Conservation (phyloP, 2,113 vertebrate genomes). For the Thinocorus orbignyianus region DNA sequence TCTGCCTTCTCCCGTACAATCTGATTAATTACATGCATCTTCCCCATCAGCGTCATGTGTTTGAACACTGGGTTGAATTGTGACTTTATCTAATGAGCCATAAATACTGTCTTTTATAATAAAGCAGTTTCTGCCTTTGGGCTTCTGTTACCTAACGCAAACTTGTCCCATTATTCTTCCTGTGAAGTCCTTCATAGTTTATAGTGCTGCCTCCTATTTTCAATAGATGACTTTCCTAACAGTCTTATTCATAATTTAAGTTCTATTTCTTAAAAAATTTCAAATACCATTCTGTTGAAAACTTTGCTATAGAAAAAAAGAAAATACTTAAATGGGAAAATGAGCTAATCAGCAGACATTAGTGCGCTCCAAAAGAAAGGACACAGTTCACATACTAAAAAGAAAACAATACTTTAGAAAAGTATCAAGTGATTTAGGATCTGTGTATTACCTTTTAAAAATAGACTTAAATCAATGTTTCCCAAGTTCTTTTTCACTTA, state of each 20-base stretch:
- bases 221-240: not conserved
- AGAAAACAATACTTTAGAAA: not conserved
- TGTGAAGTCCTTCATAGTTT: not conserved
- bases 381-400: not conserved
- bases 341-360: not conserved
- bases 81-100: conserved; percentile 52
- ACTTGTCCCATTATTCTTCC: not conserved
- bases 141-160: conserved; percentile 18
- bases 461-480: not conserved
- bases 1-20: not conserved
- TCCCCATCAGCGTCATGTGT: not conserved
- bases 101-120: conserved; percentile 41
- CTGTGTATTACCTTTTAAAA: not conserved
- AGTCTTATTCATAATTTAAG: not conserved
- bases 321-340: not conserved
- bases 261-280: not conserved
- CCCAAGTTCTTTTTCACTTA: not conserved
- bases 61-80: not conserved
- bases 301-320: not conserved
- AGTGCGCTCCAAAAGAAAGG: not conserved
- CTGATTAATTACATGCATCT: not conserved
- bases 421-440: not conserved
- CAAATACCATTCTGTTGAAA: not conserved
- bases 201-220: not conserved
- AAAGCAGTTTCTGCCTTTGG: conserved; percentile 14